Base-by-base conservation (phyloP, 2,888 invertebrate species). In the Rhyacophila evoluta region DNA sequence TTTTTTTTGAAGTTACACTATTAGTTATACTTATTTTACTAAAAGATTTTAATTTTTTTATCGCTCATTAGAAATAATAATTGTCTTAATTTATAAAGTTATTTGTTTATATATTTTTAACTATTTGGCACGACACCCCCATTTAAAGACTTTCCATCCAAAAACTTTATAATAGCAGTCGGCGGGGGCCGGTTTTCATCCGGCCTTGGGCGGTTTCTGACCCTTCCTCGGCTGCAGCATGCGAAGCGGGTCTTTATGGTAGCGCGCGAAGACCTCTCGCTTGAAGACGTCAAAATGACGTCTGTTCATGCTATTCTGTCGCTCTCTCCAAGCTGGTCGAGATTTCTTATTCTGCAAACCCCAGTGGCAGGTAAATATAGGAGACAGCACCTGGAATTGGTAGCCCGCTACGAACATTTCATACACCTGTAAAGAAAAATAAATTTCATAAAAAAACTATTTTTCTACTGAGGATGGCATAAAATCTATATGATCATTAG, bases 341-440 rank as follows among this genome's bases (percentile, higher is more conserved):
- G 92, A 92, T 84, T 94, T 92, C 78, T 95, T 93, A 33, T 93
- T 93, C 85, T 97, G 96, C 2, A 97, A 88, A 0, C 97, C 97
- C 95, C 97, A 96, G 85, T 97, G 97, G 74, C 95, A 95, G 0
- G 96, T 96, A 88, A 97, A 97, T 71, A 95, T 93, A 0, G 97
- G 97, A 0, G 97, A 95, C 10, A 97, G 90, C 0, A 97, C 97
- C 84, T 93, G 92, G 88, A 97, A 97, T 85, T 95, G 93, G 88
- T 95, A 97, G 5, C 97, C 96, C 69, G 95, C 94, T 33, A 97
- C 92, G 85, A 93, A 95, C 95, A 97, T 97, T 89, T 97, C 97
- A 88, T 97, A 97, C 38, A 97, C 96, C 97, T 97, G 88, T 6
- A 88, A 87, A 74, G 77, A 83, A 76, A 75, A 80, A 41, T 39